Evolutionary conservation across 1,140 invertebrate species (phyloP), one percentile per base, ranked within the genome.

Genomic region (Drosophila jambulina): DNA sequence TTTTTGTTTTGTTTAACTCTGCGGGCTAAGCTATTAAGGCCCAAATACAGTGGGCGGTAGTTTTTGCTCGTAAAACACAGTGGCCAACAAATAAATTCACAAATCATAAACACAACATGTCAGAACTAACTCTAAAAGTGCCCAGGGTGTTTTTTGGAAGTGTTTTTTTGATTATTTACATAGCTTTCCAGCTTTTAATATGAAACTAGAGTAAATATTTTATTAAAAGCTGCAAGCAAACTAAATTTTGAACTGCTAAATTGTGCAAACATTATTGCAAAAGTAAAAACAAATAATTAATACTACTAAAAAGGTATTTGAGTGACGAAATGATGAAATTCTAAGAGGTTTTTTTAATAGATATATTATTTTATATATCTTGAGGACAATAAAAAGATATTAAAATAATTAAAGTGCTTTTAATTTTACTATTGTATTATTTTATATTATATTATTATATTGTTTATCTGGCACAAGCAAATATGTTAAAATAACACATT

Each of bases 1-100:
- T 34, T 34, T 17, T 43, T 29, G 10, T 49, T 32, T 54, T 45
- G 48, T 36, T 68, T 49, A 42, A 70, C 43, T 70, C 48, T 53
- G 40, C 42, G 60, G 43, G 12, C 21, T 38, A 27, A 62, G 57
- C 68, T 40, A 40, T 62, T 51, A 48, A 17, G n/a, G 38, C 40
- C 53, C 13, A 21, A 40, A 32, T 29, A 51, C 67, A 59, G 68
- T 51, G 67, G 53, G 25, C 17, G 17, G 10, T 36, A 29, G 38
- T 23, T 38, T 46, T 38, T 69, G 21, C 19, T 25, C 36, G 25
- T 29, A 54, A 38, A 36, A 19, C 7, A 10, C 29, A 45, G 17
- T 19, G 9, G 13, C 27, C 29, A 58, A 17, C 13, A 57, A 27
- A 25, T n/a, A 62, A 63, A 57, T 8, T 17, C 32, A 23, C 8